phyloP scores from a whole-genome alignment of 2,797 vertebrate species.

The Hafferia zeledoni region DNA sequence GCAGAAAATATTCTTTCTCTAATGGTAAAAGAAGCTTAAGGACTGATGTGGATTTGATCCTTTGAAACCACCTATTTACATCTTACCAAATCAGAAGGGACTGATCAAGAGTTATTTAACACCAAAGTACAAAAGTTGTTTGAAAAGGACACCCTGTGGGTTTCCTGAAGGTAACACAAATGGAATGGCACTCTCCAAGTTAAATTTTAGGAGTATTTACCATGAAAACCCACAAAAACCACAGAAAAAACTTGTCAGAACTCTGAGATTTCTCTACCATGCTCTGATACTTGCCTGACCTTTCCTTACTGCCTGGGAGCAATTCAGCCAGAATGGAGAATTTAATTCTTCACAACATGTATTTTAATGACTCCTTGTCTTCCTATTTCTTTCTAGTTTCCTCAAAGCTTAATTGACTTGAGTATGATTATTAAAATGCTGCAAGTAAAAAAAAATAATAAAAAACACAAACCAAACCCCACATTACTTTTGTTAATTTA shows the following conservation, averaged over 20 bases:
- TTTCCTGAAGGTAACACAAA: background rate
- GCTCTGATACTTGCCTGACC: background rate
- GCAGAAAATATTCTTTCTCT: background rate
- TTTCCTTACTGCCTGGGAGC: background rate
- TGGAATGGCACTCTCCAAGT: background rate
- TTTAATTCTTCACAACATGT: background rate
- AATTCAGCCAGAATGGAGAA: background rate
- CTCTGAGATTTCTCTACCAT: background rate
- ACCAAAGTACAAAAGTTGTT: background rate
- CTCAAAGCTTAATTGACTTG: background rate
- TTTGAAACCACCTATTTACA: background rate
- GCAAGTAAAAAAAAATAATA: background rate
- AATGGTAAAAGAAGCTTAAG: background rate
- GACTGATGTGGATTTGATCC: background rate
- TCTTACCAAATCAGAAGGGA: background rate
- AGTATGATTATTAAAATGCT: background rate
- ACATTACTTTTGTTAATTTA: background rate
- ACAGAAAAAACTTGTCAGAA: background rate
- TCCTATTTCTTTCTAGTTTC: background rate
- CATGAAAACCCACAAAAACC: no score
- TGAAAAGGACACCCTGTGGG: background rate
- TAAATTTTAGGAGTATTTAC: background rate
- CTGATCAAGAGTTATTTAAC: background rate
- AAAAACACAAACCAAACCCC: no score
- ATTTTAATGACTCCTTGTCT: slow-evolving; percentile 47